Conservation (phyloP, 2,113 vertebrate genomes). For the Ptyas mucosa region DNA sequence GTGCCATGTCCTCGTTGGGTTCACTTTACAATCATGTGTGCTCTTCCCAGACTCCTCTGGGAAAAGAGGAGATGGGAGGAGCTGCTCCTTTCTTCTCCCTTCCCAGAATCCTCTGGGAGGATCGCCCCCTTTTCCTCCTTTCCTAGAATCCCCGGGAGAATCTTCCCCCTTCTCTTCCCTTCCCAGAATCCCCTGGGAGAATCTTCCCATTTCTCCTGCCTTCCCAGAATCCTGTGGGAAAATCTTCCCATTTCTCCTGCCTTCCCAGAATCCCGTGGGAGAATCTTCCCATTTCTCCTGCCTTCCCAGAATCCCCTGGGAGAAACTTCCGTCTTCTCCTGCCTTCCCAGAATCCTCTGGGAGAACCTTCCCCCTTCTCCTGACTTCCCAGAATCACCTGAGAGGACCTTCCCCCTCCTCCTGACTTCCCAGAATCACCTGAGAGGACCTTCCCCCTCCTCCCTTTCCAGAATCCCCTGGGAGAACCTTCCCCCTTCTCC, state of each 20-base stretch:
- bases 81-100: neutral
- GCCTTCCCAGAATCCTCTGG: no score
- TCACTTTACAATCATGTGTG: neutral
- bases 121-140: neutral
- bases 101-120: neutral
- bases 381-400: no score
- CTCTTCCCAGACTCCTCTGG: neutral
- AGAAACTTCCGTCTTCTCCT: no score
- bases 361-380: neutral
- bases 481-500: no score
- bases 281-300: neutral
- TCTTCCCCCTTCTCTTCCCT: no score
- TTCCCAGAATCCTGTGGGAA: no score
- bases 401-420: no score
- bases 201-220: fast-evolving
- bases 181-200: no score
- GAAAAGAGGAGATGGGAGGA: neutral
- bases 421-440: no score
- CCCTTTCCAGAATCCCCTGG: no score
- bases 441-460: no score
- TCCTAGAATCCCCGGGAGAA: neutral
- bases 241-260: neutral
- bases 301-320: neutral
- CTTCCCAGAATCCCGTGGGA: neutral
- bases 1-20: neutral